Evolutionary conservation across 2,113 vertebrate genomes (phyloP).

Genomic region (Oceanodroma tethys): DNA sequence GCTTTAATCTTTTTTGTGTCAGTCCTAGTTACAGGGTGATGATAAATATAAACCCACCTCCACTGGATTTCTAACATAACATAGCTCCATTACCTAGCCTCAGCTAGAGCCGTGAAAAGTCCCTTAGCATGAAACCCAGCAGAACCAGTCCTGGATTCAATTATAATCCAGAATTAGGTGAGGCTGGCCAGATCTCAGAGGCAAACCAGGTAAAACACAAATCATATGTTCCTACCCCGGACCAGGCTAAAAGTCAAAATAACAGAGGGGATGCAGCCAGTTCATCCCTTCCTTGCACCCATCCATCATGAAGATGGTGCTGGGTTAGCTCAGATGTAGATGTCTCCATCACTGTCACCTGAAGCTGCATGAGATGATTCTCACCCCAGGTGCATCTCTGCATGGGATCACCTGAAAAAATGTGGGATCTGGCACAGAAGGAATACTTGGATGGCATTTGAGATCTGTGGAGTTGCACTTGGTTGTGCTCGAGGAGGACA

Average conservation of each 20-base stretch:
- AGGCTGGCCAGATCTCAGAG: neutral
- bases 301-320: neutral
- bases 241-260: neutral
- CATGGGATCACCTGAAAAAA: neutral
- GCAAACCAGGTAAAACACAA: neutral
- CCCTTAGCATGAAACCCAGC: neutral
- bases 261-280: neutral
- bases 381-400: neutral
- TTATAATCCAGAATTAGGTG: neutral
- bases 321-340: neutral
- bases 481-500: neutral
- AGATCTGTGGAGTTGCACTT: neutral
- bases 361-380: neutral
- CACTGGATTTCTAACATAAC: neutral
- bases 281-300: neutral
- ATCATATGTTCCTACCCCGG: neutral
- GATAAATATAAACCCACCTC: slow-evolving; percentile 13
- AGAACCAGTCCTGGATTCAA: neutral
- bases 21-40: neutral
- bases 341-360: neutral
- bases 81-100: neutral
- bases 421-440: neutral
- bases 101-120: neutral
- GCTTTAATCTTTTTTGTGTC: slow-evolving; percentile 32
- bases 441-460: neutral